Conservation (phyloP, 2,797 vertebrate species). For the Setipinna tenuifilis region DNA sequence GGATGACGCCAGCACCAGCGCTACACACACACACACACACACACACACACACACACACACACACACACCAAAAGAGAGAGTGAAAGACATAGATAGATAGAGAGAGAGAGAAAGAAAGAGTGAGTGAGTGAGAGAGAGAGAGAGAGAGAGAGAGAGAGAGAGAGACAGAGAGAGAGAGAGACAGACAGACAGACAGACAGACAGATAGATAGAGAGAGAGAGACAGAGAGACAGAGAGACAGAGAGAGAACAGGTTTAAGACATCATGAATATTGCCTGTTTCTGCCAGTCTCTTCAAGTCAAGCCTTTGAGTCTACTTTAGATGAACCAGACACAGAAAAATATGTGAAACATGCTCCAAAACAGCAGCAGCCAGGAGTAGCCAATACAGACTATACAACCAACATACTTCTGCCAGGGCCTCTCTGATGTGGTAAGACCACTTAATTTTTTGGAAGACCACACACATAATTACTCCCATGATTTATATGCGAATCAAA, state of each 20-base stretch:
- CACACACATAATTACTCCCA: neutral
- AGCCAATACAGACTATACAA: neutral
- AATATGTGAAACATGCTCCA: neutral
- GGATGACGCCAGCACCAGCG: slow-evolving; percentile 91
- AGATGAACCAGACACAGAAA: neutral
- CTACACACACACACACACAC: slow-evolving; percentile 62
- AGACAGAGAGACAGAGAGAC: neutral
- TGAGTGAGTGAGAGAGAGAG: too few relatives aligned
- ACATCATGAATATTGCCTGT: neutral
- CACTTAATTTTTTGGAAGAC: neutral
- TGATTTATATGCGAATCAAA: neutral
- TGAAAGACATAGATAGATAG: too few relatives aligned
- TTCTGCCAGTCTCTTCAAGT: neutral
- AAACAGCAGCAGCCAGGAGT: neutral
- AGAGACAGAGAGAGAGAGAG: too few relatives aligned
- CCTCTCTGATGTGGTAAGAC: neutral
- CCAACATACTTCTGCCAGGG: neutral
- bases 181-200: too few relatives aligned
- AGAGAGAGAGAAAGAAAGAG: neutral
- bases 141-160: too few relatives aligned
- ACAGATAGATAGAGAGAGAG: too few relatives aligned
- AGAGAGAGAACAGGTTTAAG: neutral
- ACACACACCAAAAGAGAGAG: too few relatives aligned
- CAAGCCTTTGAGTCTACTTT: neutral
- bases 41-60: too few relatives aligned